A percentile compares a stretch with the other conserved stretches of the same genome.
Conservation (phyloP, 2,113 vertebrate genomes). For the Sardina pilchardus region DNA sequence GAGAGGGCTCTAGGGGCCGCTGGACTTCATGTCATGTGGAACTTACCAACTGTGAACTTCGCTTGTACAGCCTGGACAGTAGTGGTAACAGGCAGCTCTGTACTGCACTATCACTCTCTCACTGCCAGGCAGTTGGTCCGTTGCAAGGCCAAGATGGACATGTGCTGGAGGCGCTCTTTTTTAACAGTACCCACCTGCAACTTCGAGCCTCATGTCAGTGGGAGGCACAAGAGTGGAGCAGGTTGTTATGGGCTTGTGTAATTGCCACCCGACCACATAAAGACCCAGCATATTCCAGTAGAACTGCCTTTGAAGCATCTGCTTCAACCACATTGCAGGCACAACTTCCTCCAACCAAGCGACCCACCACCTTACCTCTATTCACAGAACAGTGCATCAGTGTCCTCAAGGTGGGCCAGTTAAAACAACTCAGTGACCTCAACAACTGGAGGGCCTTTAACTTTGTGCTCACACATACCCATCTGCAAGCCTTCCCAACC, state of each 20-base stretch:
- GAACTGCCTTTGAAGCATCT: neutral
- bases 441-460: constrained; percentile 94
- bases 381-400: constrained; percentile 76
- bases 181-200: constrained; percentile 85
- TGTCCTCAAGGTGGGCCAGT: constrained; percentile 84
- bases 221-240: constrained; percentile 92
- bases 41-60: constrained; percentile 85
- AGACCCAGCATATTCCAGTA: constrained; percentile 1
- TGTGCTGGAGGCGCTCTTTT: constrained; percentile 84
- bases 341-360: constrained; percentile 61
- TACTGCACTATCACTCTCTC: constrained; percentile 82
- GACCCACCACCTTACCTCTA: constrained; percentile 74
- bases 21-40: constrained; percentile 89
- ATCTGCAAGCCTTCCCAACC: constrained; percentile 84
- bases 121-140: constrained; percentile 85
- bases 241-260: constrained; percentile 85
- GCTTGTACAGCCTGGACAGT: constrained; percentile 86
- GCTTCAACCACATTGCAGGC: constrained; percentile 51
- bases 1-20: constrained; percentile 80
- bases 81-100: constrained; percentile 86
- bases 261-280: constrained; percentile 65
- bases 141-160: constrained; percentile 79
- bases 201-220: constrained; percentile 83
- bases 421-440: constrained; percentile 83
- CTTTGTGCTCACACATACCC: constrained; percentile 83